Percentiles rank a stretch among this genome's conserved stretches.
phyloP scores from a whole-genome alignment of 1,140 invertebrate genomes.

The Cherax quadricarinatus region DNA sequence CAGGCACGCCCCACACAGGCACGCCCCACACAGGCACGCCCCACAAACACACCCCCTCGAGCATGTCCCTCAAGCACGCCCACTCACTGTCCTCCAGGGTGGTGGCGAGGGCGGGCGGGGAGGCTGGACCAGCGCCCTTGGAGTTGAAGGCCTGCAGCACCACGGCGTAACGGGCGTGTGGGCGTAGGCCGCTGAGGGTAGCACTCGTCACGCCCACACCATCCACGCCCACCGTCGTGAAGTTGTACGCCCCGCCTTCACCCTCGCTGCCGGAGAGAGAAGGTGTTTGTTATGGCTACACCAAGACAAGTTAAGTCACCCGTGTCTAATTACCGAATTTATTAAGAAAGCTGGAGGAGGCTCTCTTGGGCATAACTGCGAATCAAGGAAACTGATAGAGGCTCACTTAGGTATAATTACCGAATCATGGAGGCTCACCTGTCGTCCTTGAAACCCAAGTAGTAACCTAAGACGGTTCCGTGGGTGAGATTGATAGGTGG shows the following conservation, averaged over 20 bases:
- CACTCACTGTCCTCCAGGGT: slow-evolving; percentile 83
- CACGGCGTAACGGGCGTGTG: slow-evolving; percentile 76
- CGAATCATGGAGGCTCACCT: slow-evolving; percentile 15
- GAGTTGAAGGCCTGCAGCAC: slow-evolving; percentile 77
- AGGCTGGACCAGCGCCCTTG: slow-evolving; percentile 83
- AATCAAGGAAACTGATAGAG: too few species aligned
- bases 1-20: too few species aligned
- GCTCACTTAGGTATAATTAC: too few species aligned
- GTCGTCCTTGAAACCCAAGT: slow-evolving; percentile 79
- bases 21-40: too few species aligned
- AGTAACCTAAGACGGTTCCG: slow-evolving; percentile 85
- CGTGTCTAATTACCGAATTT: too few species aligned
- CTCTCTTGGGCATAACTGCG: too few species aligned
- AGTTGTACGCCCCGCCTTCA: slow-evolving; percentile 49
- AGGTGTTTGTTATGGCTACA: too few species aligned
- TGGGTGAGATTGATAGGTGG: slow-evolving; percentile 84
- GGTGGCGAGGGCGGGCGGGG: slow-evolving; percentile 84
- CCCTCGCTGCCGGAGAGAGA: slow-evolving; percentile 36
- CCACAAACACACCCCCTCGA: neutral
- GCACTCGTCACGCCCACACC: slow-evolving; percentile 53
- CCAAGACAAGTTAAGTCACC: neutral
- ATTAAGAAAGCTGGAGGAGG: too few species aligned
- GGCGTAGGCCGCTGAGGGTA: slow-evolving; percentile 72
- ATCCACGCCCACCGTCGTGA: slow-evolving; percentile 60
- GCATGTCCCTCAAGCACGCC: neutral